phyloP scores from a whole-genome alignment of 2,888 invertebrate species.

The Platycheirus rosarum region DNA sequence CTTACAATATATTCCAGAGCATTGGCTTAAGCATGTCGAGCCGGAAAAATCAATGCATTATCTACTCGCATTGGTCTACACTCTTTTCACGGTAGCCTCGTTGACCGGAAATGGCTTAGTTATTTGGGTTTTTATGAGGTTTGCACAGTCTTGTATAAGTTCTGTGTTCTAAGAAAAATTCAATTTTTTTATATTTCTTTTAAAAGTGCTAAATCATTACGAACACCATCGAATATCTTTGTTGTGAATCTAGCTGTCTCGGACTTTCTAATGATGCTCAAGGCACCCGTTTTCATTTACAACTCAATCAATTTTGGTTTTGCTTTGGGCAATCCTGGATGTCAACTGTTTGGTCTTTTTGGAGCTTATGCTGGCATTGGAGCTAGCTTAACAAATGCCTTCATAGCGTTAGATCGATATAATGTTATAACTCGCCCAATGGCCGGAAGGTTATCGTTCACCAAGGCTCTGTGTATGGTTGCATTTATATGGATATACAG shows the following conservation, averaged over 20 bases:
- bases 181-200: neutral
- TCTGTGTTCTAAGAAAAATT: too few relatives aligned
- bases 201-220: slow-evolving; percentile 75
- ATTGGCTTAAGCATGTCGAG: slow-evolving; percentile 91
- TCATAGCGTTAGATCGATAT: slow-evolving; percentile 90
- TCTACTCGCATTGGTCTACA: slow-evolving; percentile 89
- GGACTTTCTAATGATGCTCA: slow-evolving; percentile 92
- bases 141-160: too few relatives aligned
- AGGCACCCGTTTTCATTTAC: slow-evolving; percentile 91
- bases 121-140: slow-evolving; percentile 88
- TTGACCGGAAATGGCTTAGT: slow-evolving; percentile 92
- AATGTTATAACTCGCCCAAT: slow-evolving; percentile 90
- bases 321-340: slow-evolving; percentile 87
- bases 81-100: slow-evolving; percentile 88
- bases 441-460: slow-evolving; percentile 88
- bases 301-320: slow-evolving; percentile 90
- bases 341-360: slow-evolving; percentile 88
- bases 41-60: slow-evolving; percentile 92
- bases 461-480: slow-evolving; percentile 88
- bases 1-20: slow-evolving; percentile 89
- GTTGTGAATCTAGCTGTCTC: slow-evolving; percentile 90
- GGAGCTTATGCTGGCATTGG: slow-evolving; percentile 89
- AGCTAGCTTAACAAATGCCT: slow-evolving; percentile 89
- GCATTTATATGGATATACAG: slow-evolving; percentile 88
- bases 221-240: slow-evolving; percentile 88